phyloP scores from a whole-genome alignment of 2,113 vertebrate genomes.

The Chloebia gouldiae region DNA sequence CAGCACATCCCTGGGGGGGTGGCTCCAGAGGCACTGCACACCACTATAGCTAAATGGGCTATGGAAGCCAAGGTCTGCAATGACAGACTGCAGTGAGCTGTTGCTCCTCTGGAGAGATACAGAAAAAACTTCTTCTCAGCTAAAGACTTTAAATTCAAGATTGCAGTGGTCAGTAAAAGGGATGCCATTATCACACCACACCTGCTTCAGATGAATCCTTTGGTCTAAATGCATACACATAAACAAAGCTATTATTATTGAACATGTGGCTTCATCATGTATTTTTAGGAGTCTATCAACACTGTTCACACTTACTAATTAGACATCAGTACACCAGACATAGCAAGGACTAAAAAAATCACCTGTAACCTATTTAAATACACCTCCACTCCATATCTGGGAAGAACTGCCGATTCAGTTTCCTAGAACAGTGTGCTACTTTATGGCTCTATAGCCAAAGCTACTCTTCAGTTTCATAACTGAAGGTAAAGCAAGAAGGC shows the following conservation, averaged over 20 bases:
- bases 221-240: neutral
- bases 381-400: neutral
- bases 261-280: neutral
- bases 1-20: neutral
- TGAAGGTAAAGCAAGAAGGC: neutral
- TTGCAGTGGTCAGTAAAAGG: constrained; percentile 56
- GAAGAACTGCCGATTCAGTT: neutral
- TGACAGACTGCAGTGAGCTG: neutral
- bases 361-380: neutral
- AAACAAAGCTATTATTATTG: neutral
- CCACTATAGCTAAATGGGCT: neutral
- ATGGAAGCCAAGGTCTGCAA: neutral
- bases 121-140: neutral
- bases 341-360: neutral
- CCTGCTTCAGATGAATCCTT: neutral
- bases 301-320: neutral
- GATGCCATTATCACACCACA: neutral
- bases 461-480: neutral
- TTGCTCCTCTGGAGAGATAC: neutral
- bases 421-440: neutral
- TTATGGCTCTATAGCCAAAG: neutral
- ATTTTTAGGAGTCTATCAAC: neutral
- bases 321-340: neutral
- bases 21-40: neutral
- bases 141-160: neutral